Base-by-base conservation (phyloP, 92 coral and sea anemone species). In the Meandrina meandrites region DNA sequence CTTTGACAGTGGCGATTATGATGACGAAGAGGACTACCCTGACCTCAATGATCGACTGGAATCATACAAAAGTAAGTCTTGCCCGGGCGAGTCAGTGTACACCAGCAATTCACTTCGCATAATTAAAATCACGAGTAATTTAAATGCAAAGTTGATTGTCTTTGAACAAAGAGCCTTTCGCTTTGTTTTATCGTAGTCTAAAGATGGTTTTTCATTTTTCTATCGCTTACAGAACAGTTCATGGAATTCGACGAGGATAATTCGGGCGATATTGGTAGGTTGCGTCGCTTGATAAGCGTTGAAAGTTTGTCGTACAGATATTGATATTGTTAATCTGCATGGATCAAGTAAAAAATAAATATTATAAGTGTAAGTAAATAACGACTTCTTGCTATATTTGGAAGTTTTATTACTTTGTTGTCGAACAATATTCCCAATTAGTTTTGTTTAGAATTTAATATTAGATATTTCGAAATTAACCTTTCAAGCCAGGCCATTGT, bases 241-340 rank as follows among this genome's bases (percentile, higher is more conserved):
- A 97, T 97, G 95, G 99, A 97, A 89, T 97, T 95, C 79, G 99
- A 97, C 84, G 88, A 79, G n/a, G 89, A 97, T 64, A 78, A 93
- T 78, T 97, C 99, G 12, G 99, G 99, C 2, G 99, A 97, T 81
- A 97, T 97, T 31, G 99, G 99, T 97, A 76, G 89, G 99, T 85
- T 40, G 62, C 42, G 66, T 24, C 28, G 53, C 56, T 24, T 75
- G 86, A 69, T 67, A 15, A 21, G 62, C 42, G 76, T 66, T 69
- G 48, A 82, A 84, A 40, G 37, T 22, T 21, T 50, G 50, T 73
- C 32, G 31, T 8, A 37, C 76, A 67, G 35, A 54, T 83, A 74
- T 54, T 53, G 79, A 54, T 72, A 36, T 24, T 34, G 32, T 54
- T 35, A 48, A 54, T 47, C 27, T 6, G n/a, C n/a, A n/a, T n/a